Base-by-base conservation (phyloP, 2,888 invertebrate species). In the Uropetala carovei region DNA sequence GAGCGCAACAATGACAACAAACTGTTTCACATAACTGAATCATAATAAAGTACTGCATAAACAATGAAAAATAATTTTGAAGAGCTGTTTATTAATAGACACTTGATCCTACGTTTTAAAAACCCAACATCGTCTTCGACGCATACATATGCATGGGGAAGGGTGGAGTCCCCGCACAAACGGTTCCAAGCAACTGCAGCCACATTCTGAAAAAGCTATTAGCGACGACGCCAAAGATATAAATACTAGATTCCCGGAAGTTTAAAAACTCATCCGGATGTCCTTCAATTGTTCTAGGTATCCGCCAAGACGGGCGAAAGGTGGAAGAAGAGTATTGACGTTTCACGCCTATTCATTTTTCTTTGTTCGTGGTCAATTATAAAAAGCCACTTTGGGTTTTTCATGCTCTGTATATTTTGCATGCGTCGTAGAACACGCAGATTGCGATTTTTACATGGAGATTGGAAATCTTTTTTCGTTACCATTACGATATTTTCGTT, bases 181-280 rank as follows among this genome's bases (percentile, higher is more conserved):
- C 22, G 1, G 68, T 9, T 68, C 18, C 68, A 18, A 9, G 18
- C 9, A n/a, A 68, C 68, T 68, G 68, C 18, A 22, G 8, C 75
- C 75, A 75, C 75, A 75, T 75, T 16, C 75, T n/a, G 22, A 13
- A 75, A 75, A n/a, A 75, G 22, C 75, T 27, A 75, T 75, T 75
- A 75, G 27, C 75, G 75, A 75, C 75, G 22, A 75, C 75, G 75
- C 22, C 75, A 27, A 75, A 22, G 75, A 75, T 75, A 75, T 75
- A 75, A 75, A 75, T 75, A 75, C 75, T 75, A 75, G 75, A 75
- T 75, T 75, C 75, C 75, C 75, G 75, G 75, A 75, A 75, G 75
- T 75, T 75, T 75, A 27, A 75, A 75, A 75, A 75, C 22, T 75
- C 75, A 75, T 13, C 75, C 75, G 75, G 75, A 75, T 75, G 75